Evolutionary conservation across 1,140 invertebrate species (phyloP).

Genomic region (Orchestia grillus): DNA sequence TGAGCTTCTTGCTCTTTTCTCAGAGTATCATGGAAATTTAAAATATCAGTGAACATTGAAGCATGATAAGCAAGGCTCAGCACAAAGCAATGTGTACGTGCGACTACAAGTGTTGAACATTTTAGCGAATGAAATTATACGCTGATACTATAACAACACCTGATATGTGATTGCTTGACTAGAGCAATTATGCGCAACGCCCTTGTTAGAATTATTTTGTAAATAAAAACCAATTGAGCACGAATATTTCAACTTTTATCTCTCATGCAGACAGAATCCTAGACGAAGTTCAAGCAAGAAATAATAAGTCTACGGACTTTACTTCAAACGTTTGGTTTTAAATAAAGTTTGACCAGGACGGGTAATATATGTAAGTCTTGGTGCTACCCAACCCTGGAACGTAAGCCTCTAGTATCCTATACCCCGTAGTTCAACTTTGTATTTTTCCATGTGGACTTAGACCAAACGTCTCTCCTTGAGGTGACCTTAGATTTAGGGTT

Average conservation of each 20-base stretch:
- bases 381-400: too few species aligned
- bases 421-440: too few species aligned
- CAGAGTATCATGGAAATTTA: neutral
- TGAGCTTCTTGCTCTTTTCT: too few species aligned
- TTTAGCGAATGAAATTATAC: neutral
- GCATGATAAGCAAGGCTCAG: neutral
- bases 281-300: neutral
- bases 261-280: neutral
- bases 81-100: too few species aligned
- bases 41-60: neutral
- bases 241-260: neutral
- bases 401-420: too few species aligned
- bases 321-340: neutral
- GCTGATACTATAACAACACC: too few species aligned
- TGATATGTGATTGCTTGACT: neutral
- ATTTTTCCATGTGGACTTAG: too few species aligned
- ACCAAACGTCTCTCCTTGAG: too few species aligned
- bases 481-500: too few species aligned
- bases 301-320: neutral
- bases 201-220: neutral
- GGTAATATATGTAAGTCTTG: too few species aligned
- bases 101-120: neutral
- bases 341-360: neutral
- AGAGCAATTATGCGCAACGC: neutral
- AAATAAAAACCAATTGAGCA: neutral